phyloP scores from a whole-genome alignment of 2,888 invertebrate genomes.

The Pollenia griseotomentosa region DNA sequence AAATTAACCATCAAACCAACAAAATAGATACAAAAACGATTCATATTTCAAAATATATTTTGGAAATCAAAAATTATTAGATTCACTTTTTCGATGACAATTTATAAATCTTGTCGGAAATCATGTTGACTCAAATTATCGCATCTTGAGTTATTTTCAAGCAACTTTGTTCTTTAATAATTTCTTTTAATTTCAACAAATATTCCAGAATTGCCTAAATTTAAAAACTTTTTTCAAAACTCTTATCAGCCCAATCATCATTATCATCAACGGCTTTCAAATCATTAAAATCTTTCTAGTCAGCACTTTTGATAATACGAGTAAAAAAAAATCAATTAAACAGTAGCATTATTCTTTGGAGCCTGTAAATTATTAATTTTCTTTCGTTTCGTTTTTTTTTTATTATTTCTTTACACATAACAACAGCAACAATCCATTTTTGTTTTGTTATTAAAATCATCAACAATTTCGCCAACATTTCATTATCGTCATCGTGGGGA shows the following conservation, averaged over 20 bases:
- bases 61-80: too few relatives aligned
- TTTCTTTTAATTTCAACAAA: background rate
- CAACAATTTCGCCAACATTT: conserved; percentile 42
- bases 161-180: too few relatives aligned
- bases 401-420: background rate
- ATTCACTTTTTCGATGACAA: too few relatives aligned
- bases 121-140: too few relatives aligned
- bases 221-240: background rate
- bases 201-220: background rate
- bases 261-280: conserved; percentile 6
- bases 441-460: conserved; percentile 29
- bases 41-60: too few relatives aligned
- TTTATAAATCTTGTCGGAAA: too few relatives aligned
- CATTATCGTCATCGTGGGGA: conserved; percentile 41
- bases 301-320: background rate
- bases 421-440: conserved; percentile 41
- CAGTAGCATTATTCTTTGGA: conserved; percentile 55
- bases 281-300: conserved; percentile 1
- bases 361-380: conserved; percentile 5
- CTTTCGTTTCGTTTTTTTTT: background rate
- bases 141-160: too few relatives aligned
- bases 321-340: conserved; percentile 58
- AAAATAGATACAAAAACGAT: too few relatives aligned
- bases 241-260: background rate
- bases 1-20: too few relatives aligned